Percentiles rank a stretch among this genome's conserved stretches.
Evolutionary conservation across 2,113 vertebrate species (phyloP).

Genomic region (Alosa alosa): DNA sequence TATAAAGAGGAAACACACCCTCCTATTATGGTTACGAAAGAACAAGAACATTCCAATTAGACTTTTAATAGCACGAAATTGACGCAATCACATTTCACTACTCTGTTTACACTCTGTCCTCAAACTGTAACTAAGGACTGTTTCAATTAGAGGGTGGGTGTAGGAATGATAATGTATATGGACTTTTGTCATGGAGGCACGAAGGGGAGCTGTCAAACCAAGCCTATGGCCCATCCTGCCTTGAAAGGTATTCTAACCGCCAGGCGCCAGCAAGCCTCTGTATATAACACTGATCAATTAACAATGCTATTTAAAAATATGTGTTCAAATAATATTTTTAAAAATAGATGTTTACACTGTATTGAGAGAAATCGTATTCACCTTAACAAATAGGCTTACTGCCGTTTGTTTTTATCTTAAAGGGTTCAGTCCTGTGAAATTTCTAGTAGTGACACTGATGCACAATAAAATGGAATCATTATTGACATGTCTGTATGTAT

Average conservation of each 20-base stretch:
- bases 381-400: not conserved
- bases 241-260: not conserved
- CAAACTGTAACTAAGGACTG: not conserved
- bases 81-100: not conserved
- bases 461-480: not conserved
- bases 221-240: not conserved
- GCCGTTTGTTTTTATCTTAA: not conserved
- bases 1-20: not conserved
- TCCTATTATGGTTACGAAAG: not conserved
- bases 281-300: not conserved
- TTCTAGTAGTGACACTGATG: not conserved
- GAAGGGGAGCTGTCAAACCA: not conserved
- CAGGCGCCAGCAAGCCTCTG: not conserved
- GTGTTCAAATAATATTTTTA: not conserved
- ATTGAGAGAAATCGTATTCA: not conserved
- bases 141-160: conserved; percentile 10
- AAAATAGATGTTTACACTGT: conserved; percentile 4
- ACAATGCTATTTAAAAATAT: not conserved
- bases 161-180: not conserved
- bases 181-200: not conserved
- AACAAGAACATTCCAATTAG: not conserved
- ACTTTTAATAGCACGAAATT: not conserved
- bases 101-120: not conserved
- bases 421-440: not conserved
- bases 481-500: not conserved